Base-by-base conservation (phyloP, 2,888 invertebrate genomes). In the Ligdia adustata region DNA sequence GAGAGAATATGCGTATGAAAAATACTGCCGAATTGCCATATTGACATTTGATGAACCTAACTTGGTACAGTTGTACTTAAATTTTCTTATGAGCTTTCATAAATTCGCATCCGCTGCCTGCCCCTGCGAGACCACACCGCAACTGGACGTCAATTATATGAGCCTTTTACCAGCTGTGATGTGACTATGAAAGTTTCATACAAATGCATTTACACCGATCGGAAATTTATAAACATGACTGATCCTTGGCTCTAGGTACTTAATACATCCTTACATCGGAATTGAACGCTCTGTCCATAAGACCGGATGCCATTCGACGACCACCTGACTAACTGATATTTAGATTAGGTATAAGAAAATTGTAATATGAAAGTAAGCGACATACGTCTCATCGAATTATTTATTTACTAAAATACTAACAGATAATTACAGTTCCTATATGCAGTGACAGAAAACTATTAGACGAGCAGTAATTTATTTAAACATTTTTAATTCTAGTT, bases 351-450 rank as follows among this genome's bases (percentile, higher is more conserved):
- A 5, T 42, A 43, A 49, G 38, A 33, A 15, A 22, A 43, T 38
- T 28, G 70, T 46, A 39, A 55, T 73, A 74, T 24, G 6, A 16
- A 59, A 60, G 55, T 55, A 32, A 60, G 55, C 55, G 56, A 62
- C 66, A 69, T 65, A 57, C 54, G 50, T 68, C 63, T 73, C 72
- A 75, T 66, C 67, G 67, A 72, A 72, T 76, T 70, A 71, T 75
- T 75, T 76, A 75, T 68, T 73, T 72, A 59, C 39, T 70, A 68
- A 69, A 49, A 60, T 55, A 75, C 73, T 82, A 80, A 82, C 78
- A 79, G 70, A 78, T 70, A 81, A 79, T 69, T 69, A 72, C 85
- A 89, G 89, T 90, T 90, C 89, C 89, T 90, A 89, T 79, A 77
- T 62, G 69, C 74, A 78, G 78, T 76, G 68, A 75, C 68, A 72